Conservation (phyloP, 2,113 vertebrate species). For the Bujurquina vittata region DNA sequence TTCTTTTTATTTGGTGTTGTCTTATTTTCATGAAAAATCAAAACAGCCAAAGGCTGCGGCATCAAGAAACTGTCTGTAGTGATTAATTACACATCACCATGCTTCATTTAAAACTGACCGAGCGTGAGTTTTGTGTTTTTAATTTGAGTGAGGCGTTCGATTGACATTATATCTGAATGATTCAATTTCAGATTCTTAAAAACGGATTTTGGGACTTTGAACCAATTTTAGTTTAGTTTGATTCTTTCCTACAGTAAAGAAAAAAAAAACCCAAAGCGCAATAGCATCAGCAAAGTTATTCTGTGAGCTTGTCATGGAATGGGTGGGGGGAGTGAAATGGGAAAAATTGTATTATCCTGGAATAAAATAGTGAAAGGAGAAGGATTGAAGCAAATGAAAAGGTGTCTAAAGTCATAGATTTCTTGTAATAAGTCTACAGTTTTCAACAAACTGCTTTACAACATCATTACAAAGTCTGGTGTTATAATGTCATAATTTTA, state of each 20-base stretch:
- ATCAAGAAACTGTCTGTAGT: not conserved
- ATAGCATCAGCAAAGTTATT: not conserved
- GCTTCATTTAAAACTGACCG: not conserved
- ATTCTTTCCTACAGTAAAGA: no score
- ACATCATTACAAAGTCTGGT: not conserved
- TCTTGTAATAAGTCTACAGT: not conserved
- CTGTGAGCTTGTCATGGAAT: slow-evolving; percentile 1
- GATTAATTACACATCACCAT: not conserved
- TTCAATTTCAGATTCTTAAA: not conserved
- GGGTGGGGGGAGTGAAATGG: not conserved
- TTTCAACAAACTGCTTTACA: not conserved
- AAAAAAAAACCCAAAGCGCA: not conserved
- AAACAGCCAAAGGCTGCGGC: not conserved
- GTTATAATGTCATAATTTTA: not conserved
- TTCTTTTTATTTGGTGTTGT: not conserved
- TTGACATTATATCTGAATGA: not conserved
- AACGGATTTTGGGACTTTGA: not conserved
- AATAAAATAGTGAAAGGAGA: slow-evolving; percentile 38
- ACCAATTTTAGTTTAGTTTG: no score
- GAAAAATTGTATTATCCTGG: slow-evolving; percentile 57
- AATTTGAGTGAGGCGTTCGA: not conserved
- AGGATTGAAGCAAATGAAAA: not conserved
- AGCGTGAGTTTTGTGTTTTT: not conserved
- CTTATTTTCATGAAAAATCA: not conserved
- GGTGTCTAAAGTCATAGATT: slow-evolving; percentile 35